These are phyloP conservation scores for Mimumesa dahlbomi DNA, from an alignment of 2,888 invertebrate species.

Conservation along the genomic window DNA sequence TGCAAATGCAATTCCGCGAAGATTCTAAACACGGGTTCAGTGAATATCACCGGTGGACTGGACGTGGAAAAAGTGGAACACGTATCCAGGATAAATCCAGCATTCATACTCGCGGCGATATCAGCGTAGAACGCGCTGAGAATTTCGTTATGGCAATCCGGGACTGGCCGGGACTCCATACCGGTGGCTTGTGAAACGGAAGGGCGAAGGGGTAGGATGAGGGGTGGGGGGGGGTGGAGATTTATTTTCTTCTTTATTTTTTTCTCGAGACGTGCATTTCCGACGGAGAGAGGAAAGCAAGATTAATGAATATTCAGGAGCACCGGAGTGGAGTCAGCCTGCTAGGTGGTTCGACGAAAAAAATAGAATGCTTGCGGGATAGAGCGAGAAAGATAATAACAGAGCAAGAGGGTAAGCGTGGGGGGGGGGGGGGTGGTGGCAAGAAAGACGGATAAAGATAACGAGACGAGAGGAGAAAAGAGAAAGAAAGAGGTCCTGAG, in stretches of 20 bases:
- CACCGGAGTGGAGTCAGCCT: constrained; percentile 59
- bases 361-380: constrained; percentile 32
- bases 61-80: constrained; percentile 6
- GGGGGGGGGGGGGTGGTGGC: constrained; percentile 19
- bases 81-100: constrained; percentile 53
- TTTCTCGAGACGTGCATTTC: constrained; percentile 57
- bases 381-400: constrained; percentile 7
- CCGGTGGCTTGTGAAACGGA: background rate
- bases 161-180: constrained; percentile 4
- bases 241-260: constrained; percentile 60
- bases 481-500: constrained; percentile 30
- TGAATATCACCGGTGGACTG: constrained; percentile 32
- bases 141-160: constrained; percentile 58
- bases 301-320: constrained; percentile 74
- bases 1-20: constrained; percentile 11
- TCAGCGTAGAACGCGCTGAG: constrained; percentile 49
- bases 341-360: constrained; percentile 50
- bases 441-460: constrained; percentile 6
- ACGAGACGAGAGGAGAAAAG: background rate
- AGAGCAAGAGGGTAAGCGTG: constrained; percentile 10
- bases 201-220: constrained; percentile 7
- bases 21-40: constrained; percentile 8
- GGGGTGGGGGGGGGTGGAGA: constrained; percentile 30
- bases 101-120: constrained; percentile 50
- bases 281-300: constrained; percentile 58